These are phyloP conservation scores for Troides helena DNA, from an alignment of 2,888 invertebrate genomes.

Conservation along the genomic window DNA sequence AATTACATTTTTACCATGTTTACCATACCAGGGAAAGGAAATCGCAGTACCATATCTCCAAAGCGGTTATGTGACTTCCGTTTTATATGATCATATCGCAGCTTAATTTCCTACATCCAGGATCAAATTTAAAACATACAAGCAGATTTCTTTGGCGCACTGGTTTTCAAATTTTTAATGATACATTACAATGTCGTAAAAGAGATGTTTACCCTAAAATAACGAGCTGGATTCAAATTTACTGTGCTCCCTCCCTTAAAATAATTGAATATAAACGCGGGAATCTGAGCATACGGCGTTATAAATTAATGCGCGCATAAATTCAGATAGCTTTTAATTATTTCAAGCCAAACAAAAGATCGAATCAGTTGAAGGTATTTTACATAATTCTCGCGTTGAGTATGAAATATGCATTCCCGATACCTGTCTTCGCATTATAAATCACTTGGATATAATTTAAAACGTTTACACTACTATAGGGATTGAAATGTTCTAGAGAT, in stretches of 20 bases:
- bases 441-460: conserved; percentile 24
- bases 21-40: no score
- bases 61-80: no score
- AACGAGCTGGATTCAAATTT: conserved; percentile 19
- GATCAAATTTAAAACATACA: no score
- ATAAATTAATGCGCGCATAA: conserved; percentile 45
- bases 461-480: background rate
- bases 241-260: conserved; percentile 7
- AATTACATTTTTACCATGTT: no score
- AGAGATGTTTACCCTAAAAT: conserved; percentile 3
- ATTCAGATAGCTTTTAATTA: conserved; percentile 51
- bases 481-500: background rate
- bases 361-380: conserved; percentile 46
- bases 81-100: no score
- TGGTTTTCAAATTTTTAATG: no score
- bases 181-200: background rate
- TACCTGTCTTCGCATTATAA: conserved; percentile 24
- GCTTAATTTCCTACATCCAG: no score
- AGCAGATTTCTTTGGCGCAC: no score
- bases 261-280: conserved; percentile 17
- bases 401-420: conserved; percentile 37
- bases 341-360: conserved; percentile 49
- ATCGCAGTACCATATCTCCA: no score
- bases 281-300: conserved; percentile 16
- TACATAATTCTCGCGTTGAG: conserved; percentile 45